A percentile compares a stretch with the other conserved stretches of the same genome.
phyloP scores from a whole-genome alignment of 2,888 invertebrate genomes.

The Nebria brevicollis region DNA sequence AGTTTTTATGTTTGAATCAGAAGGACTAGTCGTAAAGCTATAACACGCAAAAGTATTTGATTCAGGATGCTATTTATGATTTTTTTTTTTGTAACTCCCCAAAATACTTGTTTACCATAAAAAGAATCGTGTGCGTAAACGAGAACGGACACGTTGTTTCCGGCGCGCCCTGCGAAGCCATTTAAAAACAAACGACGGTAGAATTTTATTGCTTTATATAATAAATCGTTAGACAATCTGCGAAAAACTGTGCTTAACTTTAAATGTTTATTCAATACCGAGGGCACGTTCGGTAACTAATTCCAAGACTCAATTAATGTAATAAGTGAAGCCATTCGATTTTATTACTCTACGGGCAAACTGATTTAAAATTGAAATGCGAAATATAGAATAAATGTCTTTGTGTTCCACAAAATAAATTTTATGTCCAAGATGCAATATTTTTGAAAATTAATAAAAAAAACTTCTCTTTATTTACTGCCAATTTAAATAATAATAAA shows the following conservation, averaged over 20 bases:
- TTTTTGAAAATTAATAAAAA: too few relatives aligned
- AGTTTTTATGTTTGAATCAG: constrained; percentile 36
- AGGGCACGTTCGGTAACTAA: neutral
- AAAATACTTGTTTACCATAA: constrained; percentile 36
- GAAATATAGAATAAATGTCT: too few relatives aligned
- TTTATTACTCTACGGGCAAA: neutral
- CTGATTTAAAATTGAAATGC: neutral
- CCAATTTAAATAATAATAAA: too few relatives aligned
- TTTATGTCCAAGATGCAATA: too few relatives aligned
- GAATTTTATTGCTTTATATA: neutral
- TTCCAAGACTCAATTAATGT: neutral
- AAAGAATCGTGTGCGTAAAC: constrained; percentile 26
- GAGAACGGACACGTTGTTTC: neutral
- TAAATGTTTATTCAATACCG: neutral
- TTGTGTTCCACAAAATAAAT: too few relatives aligned
- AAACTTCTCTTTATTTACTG: too few relatives aligned
- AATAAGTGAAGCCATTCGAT: neutral
- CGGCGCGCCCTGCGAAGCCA: neutral
- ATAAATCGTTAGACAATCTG: neutral
- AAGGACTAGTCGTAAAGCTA: constrained; percentile 33
- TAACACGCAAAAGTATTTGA: constrained; percentile 27
- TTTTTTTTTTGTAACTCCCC: constrained; percentile 32
- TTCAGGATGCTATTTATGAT: constrained; percentile 30
- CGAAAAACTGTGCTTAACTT: neutral
- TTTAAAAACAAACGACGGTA: neutral